Percentiles rank a stretch among this genome's conserved stretches.
These are phyloP conservation scores for Cheilosia urbana DNA, from an alignment of 2,888 invertebrate species.

Conservation along the genomic window DNA sequence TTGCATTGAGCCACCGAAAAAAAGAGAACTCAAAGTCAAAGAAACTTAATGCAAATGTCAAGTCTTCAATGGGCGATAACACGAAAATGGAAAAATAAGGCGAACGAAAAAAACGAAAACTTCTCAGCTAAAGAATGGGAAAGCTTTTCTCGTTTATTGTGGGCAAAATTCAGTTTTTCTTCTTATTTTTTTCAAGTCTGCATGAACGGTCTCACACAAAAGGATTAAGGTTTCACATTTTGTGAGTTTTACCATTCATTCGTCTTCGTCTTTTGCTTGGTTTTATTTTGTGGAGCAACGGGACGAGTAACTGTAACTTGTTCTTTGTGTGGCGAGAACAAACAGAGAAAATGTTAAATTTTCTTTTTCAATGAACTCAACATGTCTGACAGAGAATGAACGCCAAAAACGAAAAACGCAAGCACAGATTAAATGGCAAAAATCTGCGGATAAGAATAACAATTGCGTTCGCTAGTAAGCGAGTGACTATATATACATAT, in stretches of 20 bases:
- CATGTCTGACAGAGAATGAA: constrained; percentile 42
- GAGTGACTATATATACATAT: not conserved
- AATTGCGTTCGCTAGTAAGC: constrained; percentile 41
- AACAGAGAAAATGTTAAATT: constrained; percentile 65
- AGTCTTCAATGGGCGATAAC: constrained; percentile 64
- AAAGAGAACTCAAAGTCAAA: constrained; percentile 6
- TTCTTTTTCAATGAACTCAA: constrained; percentile 59
- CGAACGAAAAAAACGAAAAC: constrained; percentile 1
- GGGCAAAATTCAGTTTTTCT: constrained; percentile 25
- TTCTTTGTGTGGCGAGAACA: constrained; percentile 42
- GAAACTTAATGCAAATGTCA: constrained; percentile 66
- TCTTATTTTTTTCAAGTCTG: constrained; percentile 46
- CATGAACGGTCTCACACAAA: constrained; percentile 69
- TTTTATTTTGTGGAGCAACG: not conserved
- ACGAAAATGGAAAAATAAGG: constrained; percentile 21
- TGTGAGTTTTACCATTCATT: constrained; percentile 58
- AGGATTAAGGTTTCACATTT: constrained; percentile 66
- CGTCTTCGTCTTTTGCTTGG: constrained; percentile 15
- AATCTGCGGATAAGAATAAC: constrained; percentile 64
- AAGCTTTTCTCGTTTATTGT: constrained; percentile 40
- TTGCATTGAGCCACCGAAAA: not conserved
- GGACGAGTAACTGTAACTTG: constrained; percentile 3
- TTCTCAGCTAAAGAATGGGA: constrained; percentile 44
- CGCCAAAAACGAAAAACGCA: constrained; percentile 26
- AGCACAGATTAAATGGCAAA: constrained; percentile 60